A percentile compares a stretch with the other conserved stretches of the same genome.
phyloP scores from a whole-genome alignment of 2,888 invertebrate genomes.

The Quadroppia sp. region DNA sequence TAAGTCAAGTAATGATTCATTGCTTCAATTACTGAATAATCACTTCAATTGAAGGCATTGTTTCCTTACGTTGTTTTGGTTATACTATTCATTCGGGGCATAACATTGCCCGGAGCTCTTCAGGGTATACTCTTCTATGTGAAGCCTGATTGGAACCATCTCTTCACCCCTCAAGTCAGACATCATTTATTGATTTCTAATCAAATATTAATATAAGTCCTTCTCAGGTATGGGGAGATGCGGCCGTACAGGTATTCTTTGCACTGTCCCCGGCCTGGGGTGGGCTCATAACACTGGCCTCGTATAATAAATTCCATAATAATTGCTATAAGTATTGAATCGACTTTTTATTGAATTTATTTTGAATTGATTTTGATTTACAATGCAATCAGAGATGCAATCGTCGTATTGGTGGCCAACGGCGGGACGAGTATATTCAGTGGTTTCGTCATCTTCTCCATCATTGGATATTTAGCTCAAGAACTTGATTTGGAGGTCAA shows the following conservation, averaged over 20 bases:
- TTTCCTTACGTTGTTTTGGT: slow-evolving; percentile 47
- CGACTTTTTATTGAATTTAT: too few species aligned
- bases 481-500: slow-evolving; percentile 44
- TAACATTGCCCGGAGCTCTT: slow-evolving; percentile 46
- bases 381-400: not conserved
- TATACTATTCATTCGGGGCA: slow-evolving; percentile 46
- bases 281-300: slow-evolving; percentile 48
- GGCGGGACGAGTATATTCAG: slow-evolving; percentile 47
- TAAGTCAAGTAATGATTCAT: too few species aligned
- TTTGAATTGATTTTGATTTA: too few species aligned
- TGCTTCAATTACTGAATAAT: slow-evolving; percentile 39
- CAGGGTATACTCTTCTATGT: slow-evolving; percentile 41
- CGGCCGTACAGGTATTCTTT: slow-evolving; percentile 48
- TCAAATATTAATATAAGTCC: slow-evolving; percentile 44
- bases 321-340: not conserved
- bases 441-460: slow-evolving; percentile 47
- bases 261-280: slow-evolving; percentile 45
- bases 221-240: slow-evolving; percentile 47
- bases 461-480: slow-evolving; percentile 47
- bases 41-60: slow-evolving; percentile 48
- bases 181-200: not conserved
- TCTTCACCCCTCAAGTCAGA: too few species aligned
- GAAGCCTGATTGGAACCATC: not conserved
- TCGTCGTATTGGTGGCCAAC: slow-evolving; percentile 46
- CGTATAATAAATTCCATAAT: slow-evolving; percentile 47